These are phyloP conservation scores for Tragelaphus scriptus DNA, from an alignment of 2,113 vertebrate species.

Conservation along the genomic window DNA sequence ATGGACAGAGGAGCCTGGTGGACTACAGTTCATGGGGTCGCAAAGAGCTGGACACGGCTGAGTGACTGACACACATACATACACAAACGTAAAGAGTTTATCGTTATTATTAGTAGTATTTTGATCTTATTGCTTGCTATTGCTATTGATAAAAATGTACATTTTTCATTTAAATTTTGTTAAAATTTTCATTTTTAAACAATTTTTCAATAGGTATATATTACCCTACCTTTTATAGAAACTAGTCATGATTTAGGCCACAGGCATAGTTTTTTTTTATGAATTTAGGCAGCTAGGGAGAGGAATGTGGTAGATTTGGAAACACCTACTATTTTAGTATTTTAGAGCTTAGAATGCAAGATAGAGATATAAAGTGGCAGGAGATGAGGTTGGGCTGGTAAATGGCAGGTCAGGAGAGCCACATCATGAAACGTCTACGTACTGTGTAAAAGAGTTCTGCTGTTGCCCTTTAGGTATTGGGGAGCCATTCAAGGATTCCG, in stretches of 20 bases:
- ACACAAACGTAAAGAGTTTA: neutral
- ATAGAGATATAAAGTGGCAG: neutral
- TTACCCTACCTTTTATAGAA: neutral
- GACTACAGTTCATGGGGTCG: neutral
- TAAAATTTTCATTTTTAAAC: constrained; percentile 13
- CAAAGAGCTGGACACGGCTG: neutral
- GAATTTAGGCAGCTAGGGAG: neutral
- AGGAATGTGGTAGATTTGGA: neutral
- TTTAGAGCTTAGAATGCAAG: neutral
- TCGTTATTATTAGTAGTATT: neutral
- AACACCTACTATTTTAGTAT: neutral
- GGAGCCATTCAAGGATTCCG: neutral
- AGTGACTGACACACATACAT: neutral
- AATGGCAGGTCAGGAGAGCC: neutral
- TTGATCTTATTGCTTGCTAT: neutral
- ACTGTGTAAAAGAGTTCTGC: neutral
- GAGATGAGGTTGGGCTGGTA: neutral
- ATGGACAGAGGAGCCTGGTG: neutral
- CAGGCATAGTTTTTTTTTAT: neutral
- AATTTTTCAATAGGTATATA: neutral
- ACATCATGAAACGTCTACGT: neutral
- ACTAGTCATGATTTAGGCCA: neutral
- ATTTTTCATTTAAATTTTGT: neutral
- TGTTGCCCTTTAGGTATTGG: neutral
- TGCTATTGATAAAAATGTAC: neutral